phyloP scores from a whole-genome alignment of 2,113 vertebrate species.

The Salminus brasiliensis region DNA sequence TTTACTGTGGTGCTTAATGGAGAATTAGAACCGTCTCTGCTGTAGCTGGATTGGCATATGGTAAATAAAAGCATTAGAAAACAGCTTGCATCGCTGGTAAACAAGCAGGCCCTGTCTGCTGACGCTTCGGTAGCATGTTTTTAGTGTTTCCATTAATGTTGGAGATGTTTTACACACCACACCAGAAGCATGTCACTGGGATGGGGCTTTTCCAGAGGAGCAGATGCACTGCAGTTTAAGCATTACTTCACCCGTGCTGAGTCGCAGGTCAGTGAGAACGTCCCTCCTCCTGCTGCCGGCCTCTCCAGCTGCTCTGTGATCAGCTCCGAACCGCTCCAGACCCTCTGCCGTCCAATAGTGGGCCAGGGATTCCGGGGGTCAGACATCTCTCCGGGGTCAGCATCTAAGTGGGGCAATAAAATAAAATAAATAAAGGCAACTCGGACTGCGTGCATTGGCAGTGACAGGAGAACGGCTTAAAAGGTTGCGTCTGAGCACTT shows the following conservation, averaged over 20 bases:
- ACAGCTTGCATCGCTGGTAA: constrained; percentile 24
- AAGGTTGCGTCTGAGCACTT: constrained; percentile 47
- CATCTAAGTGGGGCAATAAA: constrained; percentile 51
- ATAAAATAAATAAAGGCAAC: constrained; percentile 47
- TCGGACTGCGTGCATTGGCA: constrained; percentile 29
- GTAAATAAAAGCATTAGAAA: constrained; percentile 5
- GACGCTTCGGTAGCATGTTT: background rate
- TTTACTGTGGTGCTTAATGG: background rate
- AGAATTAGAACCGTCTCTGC: background rate
- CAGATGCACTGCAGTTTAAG: background rate
- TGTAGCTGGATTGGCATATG: constrained; percentile 1
- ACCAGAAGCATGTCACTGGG: background rate
- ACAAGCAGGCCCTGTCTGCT: background rate
- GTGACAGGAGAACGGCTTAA: constrained; percentile 40
- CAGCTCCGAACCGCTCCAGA: background rate
- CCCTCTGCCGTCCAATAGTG: constrained; percentile 7
- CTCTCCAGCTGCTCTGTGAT: constrained; percentile 13
- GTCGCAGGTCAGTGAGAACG: background rate
- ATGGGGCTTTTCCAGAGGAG: background rate
- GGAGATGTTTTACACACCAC: background rate
- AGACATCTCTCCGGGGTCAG: constrained; percentile 46
- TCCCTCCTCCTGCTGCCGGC: background rate
- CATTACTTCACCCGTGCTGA: background rate
- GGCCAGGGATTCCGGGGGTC: constrained; percentile 35
- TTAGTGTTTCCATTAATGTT: background rate